A percentile compares a stretch with the other conserved stretches of the same genome.
Evolutionary conservation across 2,113 vertebrate species (phyloP).

Genomic region (Siniperca knerii): DNA sequence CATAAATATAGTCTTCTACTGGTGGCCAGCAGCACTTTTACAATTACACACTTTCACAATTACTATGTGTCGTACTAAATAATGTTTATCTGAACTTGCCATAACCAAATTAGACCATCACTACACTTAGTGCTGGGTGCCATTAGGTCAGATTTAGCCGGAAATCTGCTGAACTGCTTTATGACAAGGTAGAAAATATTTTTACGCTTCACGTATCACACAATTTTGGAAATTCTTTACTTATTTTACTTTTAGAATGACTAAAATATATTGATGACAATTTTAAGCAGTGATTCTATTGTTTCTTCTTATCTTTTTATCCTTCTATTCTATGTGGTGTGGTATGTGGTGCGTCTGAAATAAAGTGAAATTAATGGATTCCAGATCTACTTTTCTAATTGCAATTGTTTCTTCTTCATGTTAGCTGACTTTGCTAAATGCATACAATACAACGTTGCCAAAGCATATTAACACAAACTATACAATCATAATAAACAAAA

Average conservation of each 20-base stretch:
- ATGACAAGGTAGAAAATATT: not conserved
- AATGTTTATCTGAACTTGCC: not conserved
- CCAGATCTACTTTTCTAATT: not conserved
- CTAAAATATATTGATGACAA: not conserved
- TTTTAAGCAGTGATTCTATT: not conserved
- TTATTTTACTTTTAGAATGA: not conserved
- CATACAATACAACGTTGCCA: too few relatives aligned
- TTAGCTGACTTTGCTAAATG: not conserved
- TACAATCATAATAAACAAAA: too few relatives aligned
- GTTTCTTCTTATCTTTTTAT: not conserved
- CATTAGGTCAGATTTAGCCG: not conserved
- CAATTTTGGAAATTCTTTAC: not conserved
- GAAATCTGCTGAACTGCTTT: not conserved
- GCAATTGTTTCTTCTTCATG: not conserved
- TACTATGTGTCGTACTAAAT: not conserved
- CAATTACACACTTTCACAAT: slow-evolving; percentile 2
- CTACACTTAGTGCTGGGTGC: too few relatives aligned
- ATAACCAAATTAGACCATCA: too few relatives aligned
- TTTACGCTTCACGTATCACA: not conserved
- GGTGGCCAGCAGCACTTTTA: slow-evolving; percentile 2
- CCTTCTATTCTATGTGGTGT: too few relatives aligned
- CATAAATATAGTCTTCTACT: slow-evolving; percentile 31
- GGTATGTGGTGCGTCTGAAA: not conserved
- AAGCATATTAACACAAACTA: too few relatives aligned
- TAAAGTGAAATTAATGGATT: not conserved